Percentiles rank a stretch among this genome's conserved stretches.
Conservation (phyloP, 1,140 invertebrate species). For the Drosophila kepulauana region DNA sequence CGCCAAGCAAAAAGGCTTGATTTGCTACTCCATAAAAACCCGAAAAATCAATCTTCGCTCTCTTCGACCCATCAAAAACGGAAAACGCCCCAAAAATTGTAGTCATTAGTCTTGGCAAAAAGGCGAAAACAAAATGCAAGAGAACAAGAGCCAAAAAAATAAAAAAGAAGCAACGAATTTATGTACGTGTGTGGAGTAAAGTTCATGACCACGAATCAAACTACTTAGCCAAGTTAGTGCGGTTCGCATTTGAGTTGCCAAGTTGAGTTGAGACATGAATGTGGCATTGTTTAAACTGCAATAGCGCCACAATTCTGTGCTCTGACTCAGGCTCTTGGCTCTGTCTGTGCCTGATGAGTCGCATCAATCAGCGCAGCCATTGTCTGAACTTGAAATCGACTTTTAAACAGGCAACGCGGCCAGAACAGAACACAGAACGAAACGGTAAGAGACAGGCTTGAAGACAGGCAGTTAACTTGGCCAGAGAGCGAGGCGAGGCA, state of each 20-base stretch:
- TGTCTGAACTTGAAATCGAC: conserved; percentile 79
- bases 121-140: conserved; percentile 15
- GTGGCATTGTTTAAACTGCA: conserved; percentile 65
- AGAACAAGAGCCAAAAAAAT: conserved; percentile 48
- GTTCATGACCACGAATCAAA: conserved; percentile 65
- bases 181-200: conserved; percentile 34
- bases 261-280: conserved; percentile 23
- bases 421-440: neutral
- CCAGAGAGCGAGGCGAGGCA: conserved; percentile 3
- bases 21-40: conserved; percentile 21
- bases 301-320: conserved; percentile 46
- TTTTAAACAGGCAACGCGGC: conserved; percentile 63
- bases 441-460: neutral
- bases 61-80: conserved; percentile 38
- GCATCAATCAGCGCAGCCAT: conserved; percentile 76
- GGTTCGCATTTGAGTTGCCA: neutral
- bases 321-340: conserved; percentile 16
- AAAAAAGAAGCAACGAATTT: conserved; percentile 37
- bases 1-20: conserved; percentile 41
- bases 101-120: conserved; percentile 72
- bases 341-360: conserved; percentile 54
- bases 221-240: conserved; percentile 62
- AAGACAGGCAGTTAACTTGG: conserved; percentile 37
- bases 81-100: conserved; percentile 74
- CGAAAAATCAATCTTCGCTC: conserved; percentile 68